Conservation (phyloP, 2,113 vertebrate species). For the Indicator maculatus region DNA sequence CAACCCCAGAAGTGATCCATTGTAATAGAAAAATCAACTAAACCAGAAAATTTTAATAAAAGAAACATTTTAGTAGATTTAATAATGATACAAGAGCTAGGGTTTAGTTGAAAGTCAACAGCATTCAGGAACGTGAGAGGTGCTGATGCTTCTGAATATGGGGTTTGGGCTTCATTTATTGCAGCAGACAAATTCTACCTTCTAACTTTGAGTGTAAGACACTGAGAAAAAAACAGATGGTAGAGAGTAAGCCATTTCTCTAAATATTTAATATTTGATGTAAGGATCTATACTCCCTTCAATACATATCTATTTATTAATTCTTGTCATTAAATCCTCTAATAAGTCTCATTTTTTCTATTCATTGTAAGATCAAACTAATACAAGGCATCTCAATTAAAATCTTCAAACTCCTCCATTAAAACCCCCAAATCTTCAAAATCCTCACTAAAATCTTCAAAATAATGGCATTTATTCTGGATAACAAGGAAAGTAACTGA, state of each 20-base stretch:
- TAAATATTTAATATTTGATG: neutral
- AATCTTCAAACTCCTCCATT: no score
- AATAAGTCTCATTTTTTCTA: neutral
- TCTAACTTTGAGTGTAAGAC: neutral
- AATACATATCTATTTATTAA: neutral
- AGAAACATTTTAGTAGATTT: neutral
- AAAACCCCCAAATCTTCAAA: no score
- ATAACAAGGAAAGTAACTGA: neutral
- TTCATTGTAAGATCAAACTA: neutral
- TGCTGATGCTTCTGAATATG: neutral
- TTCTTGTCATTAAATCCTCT: neutral
- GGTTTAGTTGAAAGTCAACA: neutral
- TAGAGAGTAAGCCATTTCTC: neutral
- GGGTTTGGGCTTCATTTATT: neutral
- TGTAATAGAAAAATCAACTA: neutral
- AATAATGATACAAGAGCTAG: neutral
- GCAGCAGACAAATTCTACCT: neutral
- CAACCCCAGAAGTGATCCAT: neutral
- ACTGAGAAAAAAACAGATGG: neutral
- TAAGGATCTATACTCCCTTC: neutral
- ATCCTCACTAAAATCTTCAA: neutral
- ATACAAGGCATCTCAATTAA: neutral
- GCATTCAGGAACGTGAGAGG: neutral
- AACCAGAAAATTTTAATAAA: neutral
- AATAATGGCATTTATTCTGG: neutral